Conservation (phyloP, 2,888 invertebrate species). For the Penaeus monodon region DNA sequence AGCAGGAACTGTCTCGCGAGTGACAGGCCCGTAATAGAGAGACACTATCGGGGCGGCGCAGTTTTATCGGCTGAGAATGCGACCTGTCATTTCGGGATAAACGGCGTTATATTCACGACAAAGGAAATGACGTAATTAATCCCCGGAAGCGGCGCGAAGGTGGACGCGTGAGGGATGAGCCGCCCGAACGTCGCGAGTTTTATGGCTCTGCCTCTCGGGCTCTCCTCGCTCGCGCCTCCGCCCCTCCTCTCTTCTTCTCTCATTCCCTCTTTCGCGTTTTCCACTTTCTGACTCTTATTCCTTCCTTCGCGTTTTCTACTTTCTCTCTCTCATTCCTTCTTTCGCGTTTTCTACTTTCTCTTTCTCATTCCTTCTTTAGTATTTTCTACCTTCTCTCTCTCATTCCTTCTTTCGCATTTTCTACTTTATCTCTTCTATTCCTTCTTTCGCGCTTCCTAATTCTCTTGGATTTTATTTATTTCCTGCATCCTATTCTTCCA, state of each 20-base stretch:
- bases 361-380: too few species aligned
- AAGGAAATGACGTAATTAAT: constrained; percentile 47
- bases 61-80: constrained; percentile 38
- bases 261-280: neutral
- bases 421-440: too few species aligned
- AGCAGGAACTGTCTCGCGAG: neutral
- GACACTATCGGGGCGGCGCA: constrained; percentile 24
- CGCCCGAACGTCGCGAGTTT: constrained; percentile 13
- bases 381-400: too few species aligned
- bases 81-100: constrained; percentile 44
- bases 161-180: constrained; percentile 37
- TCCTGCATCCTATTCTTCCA: too few species aligned
- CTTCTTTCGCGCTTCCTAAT: too few species aligned
- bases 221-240: too few species aligned
- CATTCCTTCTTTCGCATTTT: too few species aligned
- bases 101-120: constrained; percentile 24
- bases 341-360: too few species aligned
- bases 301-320: neutral
- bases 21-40: constrained; percentile 23
- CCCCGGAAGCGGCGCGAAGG: constrained; percentile 28
- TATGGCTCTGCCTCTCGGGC: neutral
- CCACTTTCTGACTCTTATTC: neutral
- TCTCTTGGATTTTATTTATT: too few species aligned
- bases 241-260: neutral
- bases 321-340: too few species aligned